These are phyloP conservation scores for Turnix velox DNA, from an alignment of 2,113 vertebrate genomes.

Conservation along the genomic window DNA sequence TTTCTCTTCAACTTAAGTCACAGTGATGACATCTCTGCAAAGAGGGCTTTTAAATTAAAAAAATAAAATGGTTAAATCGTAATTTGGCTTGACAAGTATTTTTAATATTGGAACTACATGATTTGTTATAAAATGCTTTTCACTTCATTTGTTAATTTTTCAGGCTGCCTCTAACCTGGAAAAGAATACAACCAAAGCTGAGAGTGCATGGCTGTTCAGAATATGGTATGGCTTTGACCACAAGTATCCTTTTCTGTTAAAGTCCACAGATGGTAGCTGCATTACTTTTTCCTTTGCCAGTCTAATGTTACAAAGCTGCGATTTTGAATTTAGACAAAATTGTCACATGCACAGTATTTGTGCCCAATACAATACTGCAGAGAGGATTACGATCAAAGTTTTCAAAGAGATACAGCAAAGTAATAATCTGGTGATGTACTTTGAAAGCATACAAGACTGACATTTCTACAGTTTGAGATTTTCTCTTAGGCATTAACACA, in stretches of 20 bases:
- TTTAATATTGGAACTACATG: background rate
- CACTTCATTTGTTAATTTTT: conserved; percentile 48
- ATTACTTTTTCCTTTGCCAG: background rate
- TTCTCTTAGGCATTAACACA: background rate
- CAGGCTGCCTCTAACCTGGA: conserved; percentile 64
- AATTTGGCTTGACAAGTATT: background rate
- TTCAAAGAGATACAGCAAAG: background rate
- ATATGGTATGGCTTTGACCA: conserved; percentile 84
- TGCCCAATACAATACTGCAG: background rate
- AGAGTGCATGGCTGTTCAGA: conserved; percentile 74
- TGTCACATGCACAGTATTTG: background rate
- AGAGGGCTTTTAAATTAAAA: background rate
- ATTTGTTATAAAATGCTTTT: background rate
- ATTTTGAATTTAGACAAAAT: background rate
- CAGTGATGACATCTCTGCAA: background rate
- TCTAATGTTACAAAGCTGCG: background rate
- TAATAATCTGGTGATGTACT: background rate
- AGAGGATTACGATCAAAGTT: background rate
- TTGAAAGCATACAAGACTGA: background rate
- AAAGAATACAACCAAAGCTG: conserved; percentile 69
- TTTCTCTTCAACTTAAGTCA: background rate
- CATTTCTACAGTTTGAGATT: conserved; percentile 23
- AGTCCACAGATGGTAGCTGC: background rate
- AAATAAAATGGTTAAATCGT: background rate
- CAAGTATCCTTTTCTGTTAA: conserved; percentile 81